phyloP scores from a whole-genome alignment of 1,140 invertebrate species.

The Lanistes nyassanus region DNA sequence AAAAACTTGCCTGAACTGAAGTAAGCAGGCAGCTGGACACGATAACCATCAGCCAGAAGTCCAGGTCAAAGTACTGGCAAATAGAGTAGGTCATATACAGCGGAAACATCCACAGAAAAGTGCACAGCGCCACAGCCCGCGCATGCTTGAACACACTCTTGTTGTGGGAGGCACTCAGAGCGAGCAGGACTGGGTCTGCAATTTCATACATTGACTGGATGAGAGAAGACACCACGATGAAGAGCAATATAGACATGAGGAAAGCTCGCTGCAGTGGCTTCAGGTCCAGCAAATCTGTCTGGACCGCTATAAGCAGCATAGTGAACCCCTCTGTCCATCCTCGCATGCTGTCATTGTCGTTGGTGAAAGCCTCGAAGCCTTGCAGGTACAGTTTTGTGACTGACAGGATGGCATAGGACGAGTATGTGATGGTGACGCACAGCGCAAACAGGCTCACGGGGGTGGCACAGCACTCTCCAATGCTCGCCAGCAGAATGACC shows the following conservation, averaged over 20 bases:
- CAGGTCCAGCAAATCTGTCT: slow-evolving; percentile 71
- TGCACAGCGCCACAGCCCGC: slow-evolving; percentile 82
- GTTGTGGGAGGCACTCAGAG: slow-evolving; percentile 66
- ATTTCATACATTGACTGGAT: slow-evolving; percentile 73
- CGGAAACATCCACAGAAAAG: slow-evolving; percentile 84
- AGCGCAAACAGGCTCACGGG: slow-evolving; percentile 71
- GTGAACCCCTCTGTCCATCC: slow-evolving; percentile 73
- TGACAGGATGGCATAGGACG: slow-evolving; percentile 68
- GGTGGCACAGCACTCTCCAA: slow-evolving; percentile 69
- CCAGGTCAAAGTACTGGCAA: slow-evolving; percentile 87
- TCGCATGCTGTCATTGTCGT: slow-evolving; percentile 65
- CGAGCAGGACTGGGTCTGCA: slow-evolving; percentile 70
- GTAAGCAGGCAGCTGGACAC: slow-evolving; percentile 82
- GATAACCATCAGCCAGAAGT: slow-evolving; percentile 86
- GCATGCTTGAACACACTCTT: slow-evolving; percentile 84
- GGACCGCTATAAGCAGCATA: slow-evolving; percentile 70
- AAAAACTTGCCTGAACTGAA: slow-evolving; percentile 66
- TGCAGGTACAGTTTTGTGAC: slow-evolving; percentile 68
- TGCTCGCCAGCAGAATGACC: slow-evolving; percentile 65
- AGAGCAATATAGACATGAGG: slow-evolving; percentile 71
- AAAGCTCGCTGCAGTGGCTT: slow-evolving; percentile 70
- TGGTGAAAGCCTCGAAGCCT: slow-evolving; percentile 60
- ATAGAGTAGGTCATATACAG: slow-evolving; percentile 84
- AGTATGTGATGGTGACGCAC: slow-evolving; percentile 71
- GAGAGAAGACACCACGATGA: slow-evolving; percentile 71